Base-by-base conservation (phyloP, 2,888 invertebrate genomes). In the Fabriciana adippe region DNA sequence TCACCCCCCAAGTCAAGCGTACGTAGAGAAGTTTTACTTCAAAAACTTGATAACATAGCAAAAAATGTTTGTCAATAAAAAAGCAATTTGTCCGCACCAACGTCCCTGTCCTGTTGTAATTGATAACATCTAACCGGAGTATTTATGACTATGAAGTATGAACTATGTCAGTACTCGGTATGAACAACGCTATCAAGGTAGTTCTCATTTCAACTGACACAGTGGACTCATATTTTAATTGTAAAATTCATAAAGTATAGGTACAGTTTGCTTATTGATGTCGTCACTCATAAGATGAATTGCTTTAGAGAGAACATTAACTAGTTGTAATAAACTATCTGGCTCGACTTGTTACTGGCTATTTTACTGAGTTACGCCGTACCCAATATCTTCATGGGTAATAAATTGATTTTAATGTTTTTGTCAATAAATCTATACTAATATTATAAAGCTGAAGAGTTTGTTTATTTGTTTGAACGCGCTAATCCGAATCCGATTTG, bases 201-300 rank as follows among this genome's bases (percentile, higher is more conserved):
- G 61, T 66, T 50, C 18, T 61, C 35, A 61, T 66, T 66, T 61
- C 60, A 50, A 48, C 6, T 41, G 66, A 47, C 60, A 55, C 54
- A 55, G 54, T 66, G 41, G 50, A 50, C 31, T 66, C 60, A 18
- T 35, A 66, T 55, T 57, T 55, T 66, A 66, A 61, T 66, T 61
- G 66, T 61, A 21, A 50, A 55, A 55, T 55, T 48, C 66, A 66
- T 61, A 66, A 66, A 66, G 35, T 21, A 21, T 16, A n/a, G n/a
- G n/a, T n/a, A 35, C 66, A 55, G 53, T 66, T 66, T 41, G 60
- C 6, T 8, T 35, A 60, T 60, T 60, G 66, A 16, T 31, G 6
- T 16, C 35, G 61, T 18, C 41, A 13, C 51, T 41, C 35, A 35
- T 6, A 51, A 53, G 51, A 59, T 16, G 59, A 48, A 59, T 59